Evolutionary conservation across 2,797 vertebrate species (phyloP), one percentile per base, ranked within the genome.

Genomic region (Tangara arthus): DNA sequence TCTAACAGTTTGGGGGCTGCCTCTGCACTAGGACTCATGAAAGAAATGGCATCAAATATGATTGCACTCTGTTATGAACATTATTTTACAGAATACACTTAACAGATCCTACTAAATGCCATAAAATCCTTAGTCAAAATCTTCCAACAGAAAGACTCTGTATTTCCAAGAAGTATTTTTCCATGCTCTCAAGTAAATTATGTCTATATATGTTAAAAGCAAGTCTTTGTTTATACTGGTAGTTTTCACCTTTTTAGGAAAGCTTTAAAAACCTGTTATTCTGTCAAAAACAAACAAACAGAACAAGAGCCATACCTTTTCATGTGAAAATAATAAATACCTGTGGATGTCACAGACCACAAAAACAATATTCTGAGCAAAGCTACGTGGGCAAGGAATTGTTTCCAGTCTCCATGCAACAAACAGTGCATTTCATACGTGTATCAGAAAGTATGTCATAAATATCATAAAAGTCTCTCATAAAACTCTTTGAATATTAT

Each of bases 241-340:
- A 86, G 11, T 73, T 95, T 97, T 72, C 56, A 71, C 32, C 80
- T 72, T 85, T 93, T 94, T 52, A 83, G 83, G 85, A 92, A 95
- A 64, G 65, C 55, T 64, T 76, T 46, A 66, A 53, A 47, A 89
- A 24, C 10, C 28, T 63, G 16, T 61, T 61, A 72, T 30, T 87
- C 46, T 69, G 49, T 88, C 61, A 92, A 82, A 96, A 94, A 64
- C n/a, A 69, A 80, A 92, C 14, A 68, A 78, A 92, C 24, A 69
- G 84, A 94, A 68, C 76, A 79, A 88, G 76, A 52, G 30, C 4
- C 27, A 50, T 11, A 82, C 44, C 19, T 94, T 91, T 78, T 77
- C 82, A 93, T 2, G 2, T 14, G 4, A 89, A 79, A 92, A 75
- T 56, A 90, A 71, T 53, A 63, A 86, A 75, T 59, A 72, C 49